phyloP scores from a whole-genome alignment of 1,140 invertebrate species.

The Centruroides sculpturatus region DNA sequence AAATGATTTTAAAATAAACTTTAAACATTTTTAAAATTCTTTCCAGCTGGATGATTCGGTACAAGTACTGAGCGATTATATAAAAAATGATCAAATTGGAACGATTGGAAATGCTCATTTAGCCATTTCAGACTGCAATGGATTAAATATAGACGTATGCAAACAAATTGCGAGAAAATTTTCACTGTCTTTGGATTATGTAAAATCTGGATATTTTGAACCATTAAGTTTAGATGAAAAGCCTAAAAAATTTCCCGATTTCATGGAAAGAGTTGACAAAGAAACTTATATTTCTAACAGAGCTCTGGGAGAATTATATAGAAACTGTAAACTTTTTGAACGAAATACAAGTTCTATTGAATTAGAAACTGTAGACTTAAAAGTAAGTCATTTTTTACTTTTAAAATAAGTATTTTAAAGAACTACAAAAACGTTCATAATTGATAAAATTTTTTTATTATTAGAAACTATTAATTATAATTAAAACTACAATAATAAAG shows the following conservation, averaged over 20 bases:
- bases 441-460: too few relatives aligned
- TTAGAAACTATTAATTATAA: too few relatives aligned
- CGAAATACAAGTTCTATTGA: too few relatives aligned
- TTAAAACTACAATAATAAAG: too few relatives aligned
- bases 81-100: constrained; percentile 15
- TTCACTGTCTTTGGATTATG: constrained; percentile 22
- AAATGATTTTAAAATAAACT: too few relatives aligned
- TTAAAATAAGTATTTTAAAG: too few relatives aligned
- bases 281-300: constrained; percentile 21
- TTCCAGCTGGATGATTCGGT: too few relatives aligned
- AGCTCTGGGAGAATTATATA: constrained; percentile 23
- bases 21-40: too few relatives aligned
- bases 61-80: too few relatives aligned
- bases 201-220: constrained; percentile 19
- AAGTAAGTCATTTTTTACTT: too few relatives aligned
- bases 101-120: constrained; percentile 22
- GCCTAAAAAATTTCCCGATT: constrained; percentile 22
- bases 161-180: constrained; percentile 21
- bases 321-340: neutral
- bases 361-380: too few relatives aligned
- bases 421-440: too few relatives aligned
- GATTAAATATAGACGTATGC: constrained; percentile 21
- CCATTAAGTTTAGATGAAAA: constrained; percentile 16
- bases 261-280: constrained; percentile 21
- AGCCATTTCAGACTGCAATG: constrained; percentile 20